Percentiles rank a stretch among this genome's conserved stretches.
Evolutionary conservation across 2,113 vertebrate genomes (phyloP).

Genomic region (Chaenocephalus aceratus): DNA sequence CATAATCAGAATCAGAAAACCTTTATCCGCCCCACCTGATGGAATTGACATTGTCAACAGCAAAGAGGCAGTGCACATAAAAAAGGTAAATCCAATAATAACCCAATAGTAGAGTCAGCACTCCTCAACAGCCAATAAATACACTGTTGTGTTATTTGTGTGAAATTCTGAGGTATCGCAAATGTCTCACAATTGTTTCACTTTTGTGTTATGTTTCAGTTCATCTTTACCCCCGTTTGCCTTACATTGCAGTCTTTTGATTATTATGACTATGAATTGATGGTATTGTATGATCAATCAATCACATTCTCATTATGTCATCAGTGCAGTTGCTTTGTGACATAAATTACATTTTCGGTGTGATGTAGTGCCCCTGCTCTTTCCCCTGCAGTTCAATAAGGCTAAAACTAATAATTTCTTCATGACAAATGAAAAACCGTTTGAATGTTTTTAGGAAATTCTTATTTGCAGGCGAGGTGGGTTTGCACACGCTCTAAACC

Average conservation of each 20-base stretch:
- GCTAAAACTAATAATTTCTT: background rate
- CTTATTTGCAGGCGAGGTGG: background rate
- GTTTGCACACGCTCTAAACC: background rate
- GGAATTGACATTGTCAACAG: no score
- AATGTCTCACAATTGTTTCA: no score
- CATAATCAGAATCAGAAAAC: background rate
- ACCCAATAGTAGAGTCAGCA: background rate
- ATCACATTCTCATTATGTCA: background rate
- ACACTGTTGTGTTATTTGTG: background rate
- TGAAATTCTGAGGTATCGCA: no score
- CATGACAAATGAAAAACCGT: no score
- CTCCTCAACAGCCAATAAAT: background rate
- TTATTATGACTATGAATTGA: background rate
- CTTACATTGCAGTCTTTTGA: background rate
- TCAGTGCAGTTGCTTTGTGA: background rate
- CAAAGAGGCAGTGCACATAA: no score
- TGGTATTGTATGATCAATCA: background rate
- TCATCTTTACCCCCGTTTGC: background rate
- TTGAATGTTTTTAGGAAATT: no score
- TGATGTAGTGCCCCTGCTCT: background rate
- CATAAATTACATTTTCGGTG: background rate
- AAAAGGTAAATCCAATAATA: no score
- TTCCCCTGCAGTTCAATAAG: background rate
- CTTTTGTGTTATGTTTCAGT: background rate
- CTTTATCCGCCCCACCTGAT: no score